These are phyloP conservation scores for Notolabrus celidotus DNA, from an alignment of 2,797 vertebrate species.

Conservation along the genomic window DNA sequence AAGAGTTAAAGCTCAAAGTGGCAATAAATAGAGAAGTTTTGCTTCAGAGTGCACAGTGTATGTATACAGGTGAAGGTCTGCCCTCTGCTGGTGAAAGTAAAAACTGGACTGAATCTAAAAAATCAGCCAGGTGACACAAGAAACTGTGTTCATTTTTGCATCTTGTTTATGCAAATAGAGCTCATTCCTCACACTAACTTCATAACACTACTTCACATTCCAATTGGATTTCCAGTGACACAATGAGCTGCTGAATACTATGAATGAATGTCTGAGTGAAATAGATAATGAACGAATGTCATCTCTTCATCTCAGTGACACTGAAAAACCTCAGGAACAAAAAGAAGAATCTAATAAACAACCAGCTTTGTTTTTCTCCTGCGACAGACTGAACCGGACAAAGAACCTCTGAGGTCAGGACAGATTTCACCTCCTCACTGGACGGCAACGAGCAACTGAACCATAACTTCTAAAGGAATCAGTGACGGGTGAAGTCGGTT, in stretches of 20 bases:
- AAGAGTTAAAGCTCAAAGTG: neutral
- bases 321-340: no score
- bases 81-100: conserved; percentile 58
- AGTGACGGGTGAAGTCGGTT: no score
- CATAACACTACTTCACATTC: neutral
- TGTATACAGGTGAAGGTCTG: conserved; percentile 17
- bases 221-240: conserved; percentile 6
- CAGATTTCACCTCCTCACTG: neutral
- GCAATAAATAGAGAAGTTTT: neutral
- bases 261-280: no score
- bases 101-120: neutral
- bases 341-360: no score
- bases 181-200: neutral
- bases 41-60: neutral
- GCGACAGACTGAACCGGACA: neutral
- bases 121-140: neutral
- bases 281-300: no score
- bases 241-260: no score
- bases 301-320: no score
- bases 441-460: neutral
- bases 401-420: neutral
- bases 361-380: neutral
- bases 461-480: no score
- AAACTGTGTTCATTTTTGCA: neutral
- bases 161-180: no score